Evolutionary conservation across 2,113 vertebrate genomes (phyloP), one percentile per base, ranked within the genome.

Genomic region (Pithys albifrons): DNA sequence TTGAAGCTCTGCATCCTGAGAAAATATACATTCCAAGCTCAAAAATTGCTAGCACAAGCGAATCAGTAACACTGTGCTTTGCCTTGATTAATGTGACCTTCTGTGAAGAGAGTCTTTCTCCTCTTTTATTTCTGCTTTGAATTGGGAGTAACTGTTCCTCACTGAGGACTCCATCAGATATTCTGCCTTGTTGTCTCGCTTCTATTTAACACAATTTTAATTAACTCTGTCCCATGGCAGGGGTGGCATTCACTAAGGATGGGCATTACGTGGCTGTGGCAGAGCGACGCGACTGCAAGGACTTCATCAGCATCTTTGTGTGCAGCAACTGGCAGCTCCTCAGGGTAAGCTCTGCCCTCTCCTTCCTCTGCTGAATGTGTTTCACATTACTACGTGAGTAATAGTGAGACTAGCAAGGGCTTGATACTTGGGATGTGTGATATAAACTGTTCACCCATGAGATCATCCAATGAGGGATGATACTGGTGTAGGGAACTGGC

Each of bases 311-410:
- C 97, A 95, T 99, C 96, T 99, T 99, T 3, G 99, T 99, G 16
- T 99, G 99, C 95, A 99, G 98, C 0, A 98, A 99, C 97, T 99
- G 99, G 99, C 99, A 99, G 98, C 98, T 99, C n/a, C 98, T 99
- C 48, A 98, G 99, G 97, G 99, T 99, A 82, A 98, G 98, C 88
- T 10, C 39, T 55, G 51, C 59, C 43, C 83, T 48, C 46, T 37
- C 1, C n/a, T 20, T 17, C 59, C 22, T 1, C 76, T 13, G 67
- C 59, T 74, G n/a, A 55, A 27, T 29, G 0, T 9, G 2, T 1
- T 39, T 24, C 29, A 62, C 55, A 5, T 48, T 10, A 0, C n/a
- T 82, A 17, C 8, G 0, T 24, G 4, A 27, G 51, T 19, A 24
- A 66, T 23, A 27, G 27, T 6, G 45, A 23, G 41, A 69, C 20